Base-by-base conservation (phyloP, 2,888 invertebrate species). In the Pseudanteris insignis region DNA sequence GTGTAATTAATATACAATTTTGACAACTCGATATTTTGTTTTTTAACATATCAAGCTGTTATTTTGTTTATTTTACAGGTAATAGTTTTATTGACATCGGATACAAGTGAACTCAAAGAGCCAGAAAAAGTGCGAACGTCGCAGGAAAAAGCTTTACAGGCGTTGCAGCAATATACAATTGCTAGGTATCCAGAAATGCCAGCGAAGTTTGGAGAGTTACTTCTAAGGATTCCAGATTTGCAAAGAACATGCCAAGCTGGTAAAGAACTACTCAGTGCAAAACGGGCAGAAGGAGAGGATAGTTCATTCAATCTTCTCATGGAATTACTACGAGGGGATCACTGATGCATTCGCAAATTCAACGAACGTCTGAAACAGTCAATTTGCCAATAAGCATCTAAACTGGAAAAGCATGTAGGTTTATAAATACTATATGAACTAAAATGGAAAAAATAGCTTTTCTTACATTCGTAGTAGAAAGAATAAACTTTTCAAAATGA, bases 201-300 rank as follows among this genome's bases (percentile, higher is more conserved):
- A 41, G 92, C 94, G 68, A 96, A 97, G 83, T 96, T 96, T 78
- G 96, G 96, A 29, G 96, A 96, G 81, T 83, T 97, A 47, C 83
- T 97, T 64, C 84, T 96, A 62, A 87, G 96, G 71, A 94, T 97
- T 80, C 95, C 96, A 8, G 96, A 97, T 81, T 84, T 97, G 71
- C 94, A 96, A 81, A 86, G 96, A 76, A 94, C 96, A 69, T 96
- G 96, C 81, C 94, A 94, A 85, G 90, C 92, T 67, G 94, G 94
- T 70, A 96, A 96, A 81, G 96, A 95, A 80, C 91, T 95, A 88
- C 84, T 96, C 70, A 88, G 88, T 51, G 86, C 88, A 68, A 92
- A 93, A 80, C 93, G 95, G 68, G 92, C 93, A 59, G 84, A 84
- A 64, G 79, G 79, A 18, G 93, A 94, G 74, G 91, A 92, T 51